These are phyloP conservation scores for Hirtodrosophila duncani DNA, from an alignment of 2,888 invertebrate species.

Conservation along the genomic window DNA sequence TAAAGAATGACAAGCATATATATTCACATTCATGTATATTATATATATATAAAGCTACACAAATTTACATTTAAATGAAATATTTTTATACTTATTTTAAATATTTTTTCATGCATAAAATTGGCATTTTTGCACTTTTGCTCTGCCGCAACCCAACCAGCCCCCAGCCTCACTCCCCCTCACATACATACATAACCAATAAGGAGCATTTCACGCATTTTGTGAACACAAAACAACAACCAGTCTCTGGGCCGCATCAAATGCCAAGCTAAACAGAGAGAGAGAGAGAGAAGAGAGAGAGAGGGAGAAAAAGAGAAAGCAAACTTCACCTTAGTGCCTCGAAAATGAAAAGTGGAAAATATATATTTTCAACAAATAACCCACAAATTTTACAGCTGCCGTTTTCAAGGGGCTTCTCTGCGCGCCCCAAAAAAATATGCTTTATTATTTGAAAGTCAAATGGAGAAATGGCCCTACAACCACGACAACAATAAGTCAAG, in stretches of 20 bases:
- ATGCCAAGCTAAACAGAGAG: no score
- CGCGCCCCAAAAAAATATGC: slow-evolving; percentile 41
- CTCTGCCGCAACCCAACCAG: slow-evolving; percentile 15
- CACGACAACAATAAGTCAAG: slow-evolving; percentile 33
- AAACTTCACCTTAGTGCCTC: slow-evolving; percentile 27
- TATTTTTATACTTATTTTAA: slow-evolving; percentile 59
- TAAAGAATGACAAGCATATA: no score
- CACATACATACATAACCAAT: slow-evolving; percentile 11
- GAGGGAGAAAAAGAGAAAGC: background rate
- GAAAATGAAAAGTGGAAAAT: slow-evolving; percentile 41
- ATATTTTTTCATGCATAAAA: slow-evolving; percentile 70
- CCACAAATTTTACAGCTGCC: slow-evolving; percentile 54
- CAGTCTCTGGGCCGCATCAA: slow-evolving; percentile 25
- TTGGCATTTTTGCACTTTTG: slow-evolving; percentile 57
- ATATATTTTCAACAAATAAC: slow-evolving; percentile 60
- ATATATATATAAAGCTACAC: no score
- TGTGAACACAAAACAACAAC: slow-evolving; percentile 34
- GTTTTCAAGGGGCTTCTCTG: slow-evolving; percentile 45
- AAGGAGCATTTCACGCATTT: slow-evolving; percentile 18
- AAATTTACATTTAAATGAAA: slow-evolving; percentile 70
- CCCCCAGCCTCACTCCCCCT: background rate
- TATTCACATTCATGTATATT: no score
- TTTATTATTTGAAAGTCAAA: slow-evolving; percentile 62
- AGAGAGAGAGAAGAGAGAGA: slow-evolving; percentile 7
- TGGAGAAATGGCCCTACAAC: slow-evolving; percentile 34